phyloP scores from a whole-genome alignment of 2,113 vertebrate genomes.

The Sakesphorus luctuosus region DNA sequence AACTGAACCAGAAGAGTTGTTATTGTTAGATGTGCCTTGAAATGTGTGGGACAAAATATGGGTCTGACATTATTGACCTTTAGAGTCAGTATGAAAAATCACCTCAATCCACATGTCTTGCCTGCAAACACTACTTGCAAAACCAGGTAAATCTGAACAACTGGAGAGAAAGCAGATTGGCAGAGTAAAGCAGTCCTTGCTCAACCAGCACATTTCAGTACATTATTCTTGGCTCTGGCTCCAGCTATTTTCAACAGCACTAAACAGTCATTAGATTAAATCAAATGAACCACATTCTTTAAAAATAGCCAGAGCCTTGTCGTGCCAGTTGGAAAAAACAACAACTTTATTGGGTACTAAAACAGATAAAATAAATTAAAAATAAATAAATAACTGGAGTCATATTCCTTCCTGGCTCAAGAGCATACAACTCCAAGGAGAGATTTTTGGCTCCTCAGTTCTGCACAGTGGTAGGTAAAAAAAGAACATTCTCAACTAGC shows the following conservation, averaged over 20 bases:
- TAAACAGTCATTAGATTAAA: conserved; percentile 63
- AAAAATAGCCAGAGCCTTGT: conserved; percentile 55
- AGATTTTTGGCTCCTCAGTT: conserved; percentile 35
- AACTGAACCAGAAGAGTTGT: neutral
- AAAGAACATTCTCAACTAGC: conserved; percentile 48
- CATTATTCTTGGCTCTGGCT: conserved; percentile 64
- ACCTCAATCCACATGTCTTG: neutral
- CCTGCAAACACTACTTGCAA: neutral
- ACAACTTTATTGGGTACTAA: conserved; percentile 45
- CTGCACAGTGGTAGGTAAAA: conserved; percentile 46
- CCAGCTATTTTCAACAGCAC: conserved; percentile 52
- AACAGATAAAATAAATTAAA: conserved; percentile 55
- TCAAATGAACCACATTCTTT: conserved; percentile 54
- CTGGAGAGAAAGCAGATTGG: neutral
- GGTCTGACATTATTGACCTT: neutral
- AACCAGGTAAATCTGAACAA: conserved; percentile 31
- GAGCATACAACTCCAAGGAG: neutral
- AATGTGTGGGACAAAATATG: neutral
- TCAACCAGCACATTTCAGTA: conserved; percentile 50
- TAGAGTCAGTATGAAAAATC: neutral
- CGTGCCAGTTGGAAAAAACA: conserved; percentile 54
- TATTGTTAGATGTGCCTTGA: neutral
- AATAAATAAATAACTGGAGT: conserved; percentile 39
- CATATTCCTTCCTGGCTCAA: neutral
- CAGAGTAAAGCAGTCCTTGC: neutral